These are phyloP conservation scores for Nannospalax galili DNA, from an alignment of 2,113 vertebrate species.

Conservation along the genomic window DNA sequence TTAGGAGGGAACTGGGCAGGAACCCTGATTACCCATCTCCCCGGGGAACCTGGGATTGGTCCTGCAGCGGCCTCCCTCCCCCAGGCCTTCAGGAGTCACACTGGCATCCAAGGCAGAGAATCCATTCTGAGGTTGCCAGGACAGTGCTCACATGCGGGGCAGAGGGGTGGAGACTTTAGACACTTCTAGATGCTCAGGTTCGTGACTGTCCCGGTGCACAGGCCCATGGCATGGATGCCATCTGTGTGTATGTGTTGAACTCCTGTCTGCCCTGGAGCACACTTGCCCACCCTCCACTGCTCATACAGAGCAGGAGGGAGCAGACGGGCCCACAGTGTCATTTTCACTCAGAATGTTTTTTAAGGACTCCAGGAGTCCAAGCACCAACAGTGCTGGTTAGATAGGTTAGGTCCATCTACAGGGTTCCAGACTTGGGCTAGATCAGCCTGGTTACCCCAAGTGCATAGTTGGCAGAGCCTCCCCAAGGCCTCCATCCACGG, in stretches of 20 bases:
- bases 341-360: neutral
- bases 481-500: too few species aligned
- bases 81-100: fast-evolving
- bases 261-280: neutral
- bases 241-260: fast-evolving
- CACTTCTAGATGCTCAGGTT: fast-evolving
- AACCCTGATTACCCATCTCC: too few species aligned
- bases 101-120: neutral
- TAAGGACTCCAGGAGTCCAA: neutral
- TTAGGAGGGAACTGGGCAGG: neutral
- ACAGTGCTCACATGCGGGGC: neutral
- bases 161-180: too few species aligned
- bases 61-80: neutral
- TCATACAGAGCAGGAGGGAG: neutral
- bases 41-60: too few species aligned
- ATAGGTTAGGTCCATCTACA: too few species aligned
- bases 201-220: fast-evolving
- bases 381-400: too few species aligned
- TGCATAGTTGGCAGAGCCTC: neutral
- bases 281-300: neutral
- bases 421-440: neutral
- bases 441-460: too few species aligned
- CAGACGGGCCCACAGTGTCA: too few species aligned
- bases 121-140: neutral
- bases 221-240: fast-evolving